Base-by-base conservation (phyloP, 2,797 vertebrate species). In the Coracias cyanogaster region DNA sequence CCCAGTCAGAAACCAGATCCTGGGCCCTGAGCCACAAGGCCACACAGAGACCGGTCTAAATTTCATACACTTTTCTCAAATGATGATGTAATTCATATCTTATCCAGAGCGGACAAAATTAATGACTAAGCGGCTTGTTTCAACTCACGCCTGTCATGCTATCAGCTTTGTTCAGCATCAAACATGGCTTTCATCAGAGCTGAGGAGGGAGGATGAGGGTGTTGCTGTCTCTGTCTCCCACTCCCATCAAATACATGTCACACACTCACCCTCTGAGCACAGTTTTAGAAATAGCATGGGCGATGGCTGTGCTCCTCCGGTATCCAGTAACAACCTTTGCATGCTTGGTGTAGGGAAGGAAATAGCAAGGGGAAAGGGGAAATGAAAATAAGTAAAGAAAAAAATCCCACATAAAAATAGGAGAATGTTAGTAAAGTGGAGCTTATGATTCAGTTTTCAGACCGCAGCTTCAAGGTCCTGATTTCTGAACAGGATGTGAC, bases 401-500 rank as follows among this genome's bases (percentile, higher is more conserved):
- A 55, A 94, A 92, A 90, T 88, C 86, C 70, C 90, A 41, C 71
- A 37, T 87, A 67, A 88, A 93, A 90, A 95, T 46, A 94, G 81
- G 83, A 82, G 46, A 86, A 67, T 77, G 66, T 77, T 79, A 90
- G 54, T 64, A 82, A 84, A 92, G 33, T 43, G 66, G 66, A 93
- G 90, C 64, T 94, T 18, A 49, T 92, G 94, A 93, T 86, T 93
- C 94, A 76, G 26, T 83, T 95, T 94, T 77, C 61, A 94, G 95
- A 95, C 80, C 89, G 4, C 87, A 84, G 83, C 57, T 73, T 67
- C 73, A 48, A 80, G 82, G 67, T 55, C 74, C 65, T 1, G 0
- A 10, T 92, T 81, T 80, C 73, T 76, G 95, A 82, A 71, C 72
- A 97, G 96, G 89, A 96, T 90, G 61, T 97, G 95, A 96, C 80